These are phyloP conservation scores for Eupeodes latifasciatus DNA, from an alignment of 2,888 invertebrate genomes.

Conservation along the genomic window DNA sequence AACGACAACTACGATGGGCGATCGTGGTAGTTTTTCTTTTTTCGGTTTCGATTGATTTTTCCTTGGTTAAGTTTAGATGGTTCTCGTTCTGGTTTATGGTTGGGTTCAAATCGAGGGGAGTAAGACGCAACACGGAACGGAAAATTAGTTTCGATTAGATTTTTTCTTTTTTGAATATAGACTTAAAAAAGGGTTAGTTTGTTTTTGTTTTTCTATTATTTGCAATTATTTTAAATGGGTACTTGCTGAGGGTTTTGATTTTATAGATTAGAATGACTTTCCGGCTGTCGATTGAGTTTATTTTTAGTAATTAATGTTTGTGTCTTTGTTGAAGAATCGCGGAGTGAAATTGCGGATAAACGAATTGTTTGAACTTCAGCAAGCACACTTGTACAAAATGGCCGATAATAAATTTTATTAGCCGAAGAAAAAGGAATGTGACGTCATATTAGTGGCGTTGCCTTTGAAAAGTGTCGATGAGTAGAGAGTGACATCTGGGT, in stretches of 20 bases:
- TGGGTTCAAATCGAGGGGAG: constrained; percentile 31
- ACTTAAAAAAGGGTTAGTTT: constrained; percentile 36
- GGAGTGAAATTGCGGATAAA: constrained; percentile 64
- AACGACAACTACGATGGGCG: constrained; percentile 6
- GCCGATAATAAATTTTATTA: constrained; percentile 73
- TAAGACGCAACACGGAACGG: constrained; percentile 68
- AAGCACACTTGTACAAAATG: constrained; percentile 79
- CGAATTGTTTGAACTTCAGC: constrained; percentile 77
- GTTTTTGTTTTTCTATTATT: constrained; percentile 10
- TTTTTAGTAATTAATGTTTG: constrained; percentile 46
- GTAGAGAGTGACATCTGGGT: constrained; percentile 45
- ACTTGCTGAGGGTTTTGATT: constrained; percentile 63
- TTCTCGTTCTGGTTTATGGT: no score
- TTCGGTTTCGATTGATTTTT: constrained; percentile 71
- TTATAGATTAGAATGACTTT: constrained; percentile 40
- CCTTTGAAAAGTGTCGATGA: constrained; percentile 71
- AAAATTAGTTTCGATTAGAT: constrained; percentile 49
- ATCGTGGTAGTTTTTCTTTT: constrained; percentile 64
- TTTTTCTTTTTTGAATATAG: constrained; percentile 11
- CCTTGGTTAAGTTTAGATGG: constrained; percentile 21
- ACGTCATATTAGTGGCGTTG: constrained; percentile 78
- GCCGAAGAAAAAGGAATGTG: constrained; percentile 72
- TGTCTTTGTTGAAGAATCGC: constrained; percentile 60
- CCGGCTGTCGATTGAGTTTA: constrained; percentile 24
- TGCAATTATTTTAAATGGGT: constrained; percentile 21